These are phyloP conservation scores for Zonotrichia albicollis DNA, from an alignment of 2,797 vertebrate species.

Conservation along the genomic window DNA sequence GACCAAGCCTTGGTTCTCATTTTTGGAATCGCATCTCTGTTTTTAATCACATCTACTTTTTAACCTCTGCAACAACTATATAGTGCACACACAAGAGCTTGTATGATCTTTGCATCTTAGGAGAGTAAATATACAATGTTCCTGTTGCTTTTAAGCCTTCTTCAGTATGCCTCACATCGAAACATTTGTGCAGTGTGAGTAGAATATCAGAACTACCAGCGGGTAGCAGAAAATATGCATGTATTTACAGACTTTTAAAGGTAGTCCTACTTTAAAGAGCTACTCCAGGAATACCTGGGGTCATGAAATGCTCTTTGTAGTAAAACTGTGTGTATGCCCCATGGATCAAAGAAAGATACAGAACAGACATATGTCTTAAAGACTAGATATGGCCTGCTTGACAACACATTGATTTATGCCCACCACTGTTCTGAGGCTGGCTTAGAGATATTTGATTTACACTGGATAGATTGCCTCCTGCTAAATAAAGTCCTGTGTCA, in stretches of 20 bases:
- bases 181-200: neutral
- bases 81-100: neutral
- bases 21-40: neutral
- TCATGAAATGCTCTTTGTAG: neutral
- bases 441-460: conserved; percentile 55
- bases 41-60: neutral
- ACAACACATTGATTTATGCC: conserved; percentile 46
- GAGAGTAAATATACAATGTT: neutral
- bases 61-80: neutral
- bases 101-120: neutral
- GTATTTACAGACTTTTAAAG: neutral
- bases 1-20: neutral
- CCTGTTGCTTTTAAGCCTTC: neutral
- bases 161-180: neutral
- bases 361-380: conserved; percentile 29
- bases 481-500: conserved; percentile 56
- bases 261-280: neutral
- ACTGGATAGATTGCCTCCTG: conserved; percentile 38
- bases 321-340: neutral
- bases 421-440: neutral
- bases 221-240: neutral
- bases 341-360: neutral
- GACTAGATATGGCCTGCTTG: conserved; percentile 11
- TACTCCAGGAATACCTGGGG: neutral
- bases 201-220: neutral